Conservation (phyloP, 2,888 invertebrate genomes). For the Tortrix viridana region DNA sequence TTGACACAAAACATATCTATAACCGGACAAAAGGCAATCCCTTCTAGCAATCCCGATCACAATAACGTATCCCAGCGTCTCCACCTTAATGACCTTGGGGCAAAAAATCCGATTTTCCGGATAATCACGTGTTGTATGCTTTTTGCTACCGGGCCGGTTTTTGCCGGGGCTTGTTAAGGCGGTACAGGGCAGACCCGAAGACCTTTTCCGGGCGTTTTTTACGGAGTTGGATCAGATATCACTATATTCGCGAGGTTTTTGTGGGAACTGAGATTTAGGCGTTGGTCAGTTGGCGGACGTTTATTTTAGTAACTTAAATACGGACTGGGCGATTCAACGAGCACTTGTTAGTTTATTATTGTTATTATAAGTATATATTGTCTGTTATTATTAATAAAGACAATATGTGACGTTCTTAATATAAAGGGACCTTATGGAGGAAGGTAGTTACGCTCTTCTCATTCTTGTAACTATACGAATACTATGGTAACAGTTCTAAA, state of each 20-base stretch:
- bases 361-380: too few species aligned
- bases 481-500: too few species aligned
- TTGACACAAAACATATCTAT: constrained; percentile 1
- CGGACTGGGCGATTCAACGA: too few species aligned
- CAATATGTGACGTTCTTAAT: too few species aligned
- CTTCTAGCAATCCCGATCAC: constrained; percentile 3
- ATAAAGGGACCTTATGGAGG: too few species aligned
- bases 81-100: constrained; percentile 8
- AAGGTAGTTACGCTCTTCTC: too few species aligned
- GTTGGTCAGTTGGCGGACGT: background rate
- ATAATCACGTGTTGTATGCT: constrained; percentile 5
- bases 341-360: too few species aligned
- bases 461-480: too few species aligned
- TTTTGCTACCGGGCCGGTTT: constrained; percentile 11
- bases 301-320: background rate
- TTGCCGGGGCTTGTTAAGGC: constrained; percentile 13
- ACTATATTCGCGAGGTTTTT: constrained; percentile 1
- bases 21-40: constrained; percentile 3
- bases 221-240: background rate
- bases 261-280: background rate
- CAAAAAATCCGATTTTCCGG: constrained; percentile 12
- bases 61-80: background rate
- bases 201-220: constrained; percentile 3
- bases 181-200: background rate
- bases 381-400: too few species aligned